Evolutionary conservation across 1,140 invertebrate genomes (phyloP).

Genomic region (Rhagoletis zephyria): DNA sequence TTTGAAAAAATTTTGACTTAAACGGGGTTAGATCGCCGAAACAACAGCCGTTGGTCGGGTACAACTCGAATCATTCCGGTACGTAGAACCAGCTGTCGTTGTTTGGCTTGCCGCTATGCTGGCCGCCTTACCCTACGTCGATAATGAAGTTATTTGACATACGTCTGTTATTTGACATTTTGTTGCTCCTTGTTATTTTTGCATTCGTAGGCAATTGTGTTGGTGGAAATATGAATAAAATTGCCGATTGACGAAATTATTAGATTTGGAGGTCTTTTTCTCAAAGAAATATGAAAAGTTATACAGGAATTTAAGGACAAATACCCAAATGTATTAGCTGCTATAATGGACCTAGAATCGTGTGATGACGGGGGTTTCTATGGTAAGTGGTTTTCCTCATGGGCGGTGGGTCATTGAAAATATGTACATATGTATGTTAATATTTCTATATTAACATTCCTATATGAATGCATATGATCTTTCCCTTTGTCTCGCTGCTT

Average conservation of each 20-base stretch:
- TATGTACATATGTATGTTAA: too few species aligned
- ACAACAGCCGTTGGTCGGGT: too few species aligned
- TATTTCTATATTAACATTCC: too few species aligned
- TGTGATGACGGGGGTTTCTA: slow-evolving; percentile 5
- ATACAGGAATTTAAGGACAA: background rate
- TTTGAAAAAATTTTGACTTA: too few species aligned
- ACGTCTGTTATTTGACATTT: background rate
- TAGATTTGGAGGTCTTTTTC: background rate
- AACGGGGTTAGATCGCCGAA: too few species aligned
- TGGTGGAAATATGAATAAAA: background rate
- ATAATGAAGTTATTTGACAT: background rate
- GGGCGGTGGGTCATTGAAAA: too few species aligned
- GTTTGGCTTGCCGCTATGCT: too few species aligned
- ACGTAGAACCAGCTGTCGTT: too few species aligned
- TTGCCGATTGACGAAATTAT: background rate
- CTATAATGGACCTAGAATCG: slow-evolving; percentile 20
- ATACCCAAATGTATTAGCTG: background rate
- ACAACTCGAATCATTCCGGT: too few species aligned
- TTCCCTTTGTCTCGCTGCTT: too few species aligned
- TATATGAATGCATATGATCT: too few species aligned
- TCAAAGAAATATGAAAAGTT: background rate
- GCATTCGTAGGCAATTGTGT: slow-evolving; percentile 28
- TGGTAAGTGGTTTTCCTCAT: background rate
- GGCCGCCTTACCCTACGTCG: too few species aligned
- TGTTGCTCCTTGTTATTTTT: background rate